phyloP scores from a whole-genome alignment of 2,888 invertebrate species.

The Philereme transversata region DNA sequence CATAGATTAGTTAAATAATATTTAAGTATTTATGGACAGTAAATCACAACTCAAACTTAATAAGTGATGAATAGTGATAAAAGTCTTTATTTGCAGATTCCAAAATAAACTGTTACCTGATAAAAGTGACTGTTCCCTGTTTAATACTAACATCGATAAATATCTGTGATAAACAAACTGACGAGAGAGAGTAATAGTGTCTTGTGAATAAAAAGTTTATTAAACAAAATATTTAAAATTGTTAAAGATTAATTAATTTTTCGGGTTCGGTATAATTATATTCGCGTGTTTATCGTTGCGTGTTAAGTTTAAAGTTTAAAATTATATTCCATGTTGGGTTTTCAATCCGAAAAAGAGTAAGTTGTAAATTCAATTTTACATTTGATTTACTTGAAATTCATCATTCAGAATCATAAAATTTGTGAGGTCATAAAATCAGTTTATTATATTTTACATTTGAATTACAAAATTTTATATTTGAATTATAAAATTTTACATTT shows the following conservation, averaged over 20 bases:
- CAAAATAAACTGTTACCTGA: constrained; percentile 41
- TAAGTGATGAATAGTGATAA: constrained; percentile 2
- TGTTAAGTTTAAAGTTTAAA: constrained; percentile 45
- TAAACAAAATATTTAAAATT: constrained; percentile 24
- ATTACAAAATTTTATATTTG: constrained; percentile 5
- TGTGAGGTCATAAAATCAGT: not conserved
- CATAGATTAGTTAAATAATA: not conserved
- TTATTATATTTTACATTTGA: not conserved
- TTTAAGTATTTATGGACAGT: constrained; percentile 33
- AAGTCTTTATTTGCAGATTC: constrained; percentile 52
- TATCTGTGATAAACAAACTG: constrained; percentile 63
- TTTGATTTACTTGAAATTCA: constrained; percentile 1
- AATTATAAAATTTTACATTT: constrained; percentile 1
- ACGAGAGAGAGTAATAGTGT: constrained; percentile 51
- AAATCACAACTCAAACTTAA: constrained; percentile 13
- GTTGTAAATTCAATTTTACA: constrained; percentile 27
- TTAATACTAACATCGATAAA: constrained; percentile 58
- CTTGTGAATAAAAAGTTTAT: constrained; percentile 34
- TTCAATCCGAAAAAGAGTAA: constrained; percentile 70
- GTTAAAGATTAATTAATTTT: constrained; percentile 15
- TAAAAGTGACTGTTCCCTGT: constrained; percentile 30
- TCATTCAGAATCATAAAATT: not conserved
- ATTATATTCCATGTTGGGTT: constrained; percentile 75
- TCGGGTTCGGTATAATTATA: constrained; percentile 34
- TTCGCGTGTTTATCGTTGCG: constrained; percentile 75